Base-by-base conservation (phyloP, 2,888 invertebrate genomes). In the Lysandra coridon region DNA sequence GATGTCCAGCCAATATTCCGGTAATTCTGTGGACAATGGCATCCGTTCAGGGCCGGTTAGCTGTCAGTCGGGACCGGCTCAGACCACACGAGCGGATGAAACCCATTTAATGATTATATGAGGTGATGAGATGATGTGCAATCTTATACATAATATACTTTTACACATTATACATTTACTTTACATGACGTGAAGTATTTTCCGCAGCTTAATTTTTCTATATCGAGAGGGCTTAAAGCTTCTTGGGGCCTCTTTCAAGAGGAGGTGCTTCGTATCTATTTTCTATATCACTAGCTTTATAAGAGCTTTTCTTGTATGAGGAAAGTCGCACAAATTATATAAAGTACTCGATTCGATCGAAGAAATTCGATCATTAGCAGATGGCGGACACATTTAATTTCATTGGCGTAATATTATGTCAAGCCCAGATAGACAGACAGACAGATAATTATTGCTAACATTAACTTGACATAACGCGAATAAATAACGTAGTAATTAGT, bases 201-300 rank as follows among this genome's bases (percentile, higher is more conserved):
- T 69, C 69, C 69, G 69, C 69, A 5, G 69, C 69, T 69, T 69
- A 69, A 69, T 69, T 33, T 69, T 69, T 37, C 30, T 69, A 33
- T 33, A 69, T 69, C 69, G 69, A 69, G 69, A 0, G 33, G 69
- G 69, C 69, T 69, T 69, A 69, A 14, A 10, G 69, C 33, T 14
- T 69, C 69, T 69, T 69, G 14, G 2, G 69, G 33, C 62, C 62
- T 62, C 62, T 62, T 69, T 33, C 14, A 14, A 64, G 64, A 64
- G 64, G 30, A 64, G 64, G 64, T 64, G 69, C 69, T 33, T 33
- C 69, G 33, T 69, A 69, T 69, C 69, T 69, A 64, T 69, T 37
- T 69, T 69, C 30, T 33, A 69, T 69, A 69, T 64, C 30, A 4
- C 30, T 33, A 57, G 30, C 33, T 33, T 69, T 69, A 30, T 69